A percentile compares a stretch with the other conserved stretches of the same genome.
These are phyloP conservation scores for Yasuhikotakia modesta DNA, from an alignment of 2,797 vertebrate genomes.

Conservation along the genomic window DNA sequence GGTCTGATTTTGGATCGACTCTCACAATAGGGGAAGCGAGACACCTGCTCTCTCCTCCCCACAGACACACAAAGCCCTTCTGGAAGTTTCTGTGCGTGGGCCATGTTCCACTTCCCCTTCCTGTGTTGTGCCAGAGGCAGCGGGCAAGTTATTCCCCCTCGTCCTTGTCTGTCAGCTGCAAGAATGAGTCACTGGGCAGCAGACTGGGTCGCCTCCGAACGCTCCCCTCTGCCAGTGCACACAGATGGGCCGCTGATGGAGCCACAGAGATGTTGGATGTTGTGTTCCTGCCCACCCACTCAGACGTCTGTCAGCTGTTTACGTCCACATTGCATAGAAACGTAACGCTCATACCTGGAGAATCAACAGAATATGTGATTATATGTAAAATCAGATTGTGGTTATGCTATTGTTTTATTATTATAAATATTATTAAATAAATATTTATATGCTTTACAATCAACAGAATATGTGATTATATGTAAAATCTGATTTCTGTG, in stretches of 20 bases:
- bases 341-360: not conserved
- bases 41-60: slow-evolving; percentile 48
- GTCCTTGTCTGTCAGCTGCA: slow-evolving; percentile 55
- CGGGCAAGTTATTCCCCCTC: slow-evolving; percentile 37
- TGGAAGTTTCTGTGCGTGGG: slow-evolving; percentile 55
- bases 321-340: slow-evolving; percentile 5
- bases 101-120: slow-evolving; percentile 52
- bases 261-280: not conserved
- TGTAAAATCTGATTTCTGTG: not conserved
- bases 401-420: too few species aligned
- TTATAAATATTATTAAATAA: too few species aligned
- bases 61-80: slow-evolving; percentile 46
- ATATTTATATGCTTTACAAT: too few species aligned
- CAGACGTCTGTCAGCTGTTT: slow-evolving; percentile 6
- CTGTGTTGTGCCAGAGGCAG: slow-evolving; percentile 45
- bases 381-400: not conserved
- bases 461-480: not conserved
- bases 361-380: not conserved
- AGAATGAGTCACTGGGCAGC: slow-evolving; percentile 49
- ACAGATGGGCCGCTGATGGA: slow-evolving; percentile 39
- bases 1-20: slow-evolving; percentile 32
- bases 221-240: slow-evolving; percentile 26
- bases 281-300: slow-evolving; percentile 27
- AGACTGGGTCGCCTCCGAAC: slow-evolving; percentile 29
- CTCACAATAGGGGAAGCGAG: slow-evolving; percentile 33